Evolutionary conservation across 2,888 invertebrate genomes (phyloP), one percentile per base, ranked within the genome.

Genomic region (Nasonovia ribisnigri): DNA sequence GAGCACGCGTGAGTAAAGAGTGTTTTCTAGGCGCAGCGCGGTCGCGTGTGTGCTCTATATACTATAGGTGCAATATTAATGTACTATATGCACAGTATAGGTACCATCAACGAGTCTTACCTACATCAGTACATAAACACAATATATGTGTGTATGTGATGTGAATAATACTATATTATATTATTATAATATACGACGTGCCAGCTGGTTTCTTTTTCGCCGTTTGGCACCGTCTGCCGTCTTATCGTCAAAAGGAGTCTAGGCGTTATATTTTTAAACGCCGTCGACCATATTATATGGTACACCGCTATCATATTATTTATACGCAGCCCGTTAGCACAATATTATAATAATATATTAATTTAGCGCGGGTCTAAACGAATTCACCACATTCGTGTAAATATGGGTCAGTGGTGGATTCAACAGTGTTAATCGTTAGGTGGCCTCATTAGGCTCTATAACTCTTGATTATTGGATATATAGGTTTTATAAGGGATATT

Each of bases 161-260:
- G n/a, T 67, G 26, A 24, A 86, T 86, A 43, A 86, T 86, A 46
- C 6, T 86, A 43, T 36, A 42, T 43, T n/a, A 26, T 86, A 86
- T 46, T 88, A 87, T 36, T 46, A 48, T 36, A 84, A 86, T 67
- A 29, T 84, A n/a, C 77, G 36, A 77, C 54, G 51, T 88, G 88
- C 77, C 54, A 84, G 77, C 88, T n/a, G 26, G 88, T 88, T 51
- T 92, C 88, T 92, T 77, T 88, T 92, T 92, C 84, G 88, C 77
- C 88, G 51, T 92, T 92, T 92, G 92, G 92, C 92, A 92, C 60
- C 42, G 67, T 92, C 67, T 26, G 36, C 29, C 48, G n/a, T 43
- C 51, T 36, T n/a, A n/a, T 88, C 88, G 24, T 51, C 36, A 20
- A n/a, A 42, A 51, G 77, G 67, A 77, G 77, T 77, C 77, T 77